Evolutionary conservation across 2,888 invertebrate genomes (phyloP).

Genomic region (Eupithecia pulchellata): DNA sequence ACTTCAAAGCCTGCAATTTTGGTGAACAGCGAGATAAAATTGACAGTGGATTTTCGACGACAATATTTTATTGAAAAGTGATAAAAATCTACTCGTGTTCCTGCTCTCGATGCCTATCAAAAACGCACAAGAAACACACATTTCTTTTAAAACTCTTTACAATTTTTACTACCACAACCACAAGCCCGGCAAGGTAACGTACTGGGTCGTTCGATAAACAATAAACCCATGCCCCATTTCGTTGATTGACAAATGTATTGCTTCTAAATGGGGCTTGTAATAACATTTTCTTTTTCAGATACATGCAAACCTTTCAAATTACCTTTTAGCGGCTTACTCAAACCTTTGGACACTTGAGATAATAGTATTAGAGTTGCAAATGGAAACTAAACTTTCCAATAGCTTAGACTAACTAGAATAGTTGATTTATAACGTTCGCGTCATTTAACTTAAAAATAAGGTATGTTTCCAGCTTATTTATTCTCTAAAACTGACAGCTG

Average conservation of each 20-base stretch:
- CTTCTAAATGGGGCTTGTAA: constrained; percentile 41
- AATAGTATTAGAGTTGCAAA: constrained; percentile 43
- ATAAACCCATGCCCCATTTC: constrained; percentile 43
- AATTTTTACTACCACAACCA: constrained; percentile 40
- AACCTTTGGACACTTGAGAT: constrained; percentile 40
- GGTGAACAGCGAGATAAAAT: neutral
- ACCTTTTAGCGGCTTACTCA: constrained; percentile 43
- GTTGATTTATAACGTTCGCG: constrained; percentile 22
- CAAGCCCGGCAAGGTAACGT: constrained; percentile 21
- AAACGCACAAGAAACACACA: constrained; percentile 27
- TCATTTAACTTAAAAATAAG: constrained; percentile 18
- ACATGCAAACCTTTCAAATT: constrained; percentile 39
- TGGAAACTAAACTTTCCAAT: constrained; percentile 23
- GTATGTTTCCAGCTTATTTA: constrained; percentile 30
- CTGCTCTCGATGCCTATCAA: constrained; percentile 20
- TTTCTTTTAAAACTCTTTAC: constrained; percentile 37
- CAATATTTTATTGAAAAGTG: neutral
- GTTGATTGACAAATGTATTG: constrained; percentile 40
- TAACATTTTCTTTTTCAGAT: constrained; percentile 48
- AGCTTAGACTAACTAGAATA: constrained; percentile 35
- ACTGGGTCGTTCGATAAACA: constrained; percentile 41
- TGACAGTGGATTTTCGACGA: neutral
- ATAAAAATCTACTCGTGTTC: neutral
- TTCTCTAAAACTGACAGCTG: constrained; percentile 9
- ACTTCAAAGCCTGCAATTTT: neutral